A percentile compares a stretch with the other conserved stretches of the same genome.
Conservation (phyloP, 2,797 vertebrate genomes). For the Gymnocypris eckloni region DNA sequence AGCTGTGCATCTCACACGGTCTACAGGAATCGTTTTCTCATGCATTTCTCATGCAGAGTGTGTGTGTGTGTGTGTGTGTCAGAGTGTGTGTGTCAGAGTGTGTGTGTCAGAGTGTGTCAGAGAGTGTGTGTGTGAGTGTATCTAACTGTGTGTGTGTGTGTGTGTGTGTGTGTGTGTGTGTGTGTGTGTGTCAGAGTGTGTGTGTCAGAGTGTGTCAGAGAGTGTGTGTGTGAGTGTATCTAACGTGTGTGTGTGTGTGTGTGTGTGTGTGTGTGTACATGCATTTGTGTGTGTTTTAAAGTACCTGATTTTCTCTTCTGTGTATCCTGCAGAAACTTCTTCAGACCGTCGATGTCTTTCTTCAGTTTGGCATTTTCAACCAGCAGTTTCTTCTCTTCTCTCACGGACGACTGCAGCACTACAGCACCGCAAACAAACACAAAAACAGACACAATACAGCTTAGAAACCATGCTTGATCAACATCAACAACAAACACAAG, state of each 20-base stretch:
- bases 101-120: no score
- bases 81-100: no score
- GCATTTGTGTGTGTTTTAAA: constrained; percentile 36
- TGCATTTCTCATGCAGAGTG: not conserved
- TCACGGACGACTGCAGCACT: constrained; percentile 91
- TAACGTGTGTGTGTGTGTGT: no score
- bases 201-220: no score
- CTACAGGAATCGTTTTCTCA: not conserved
- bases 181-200: no score
- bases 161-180: no score
- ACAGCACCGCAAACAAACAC: constrained; percentile 6
- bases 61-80: no score
- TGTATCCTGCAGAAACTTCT: constrained; percentile 85
- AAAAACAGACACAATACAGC: not conserved
- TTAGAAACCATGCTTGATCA: not conserved
- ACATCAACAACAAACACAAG: not conserved
- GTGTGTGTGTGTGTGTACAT: no score
- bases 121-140: no score
- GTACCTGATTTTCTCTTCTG: constrained; percentile 86
- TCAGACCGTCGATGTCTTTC: constrained; percentile 91
- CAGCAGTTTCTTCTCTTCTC: constrained; percentile 95
- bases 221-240: no score
- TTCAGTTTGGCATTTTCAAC: constrained; percentile 96
- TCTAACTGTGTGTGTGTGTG: no score
- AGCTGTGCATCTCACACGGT: not conserved